Evolutionary conservation across 2,113 vertebrate genomes (phyloP).

Genomic region (Solea senegalensis): DNA sequence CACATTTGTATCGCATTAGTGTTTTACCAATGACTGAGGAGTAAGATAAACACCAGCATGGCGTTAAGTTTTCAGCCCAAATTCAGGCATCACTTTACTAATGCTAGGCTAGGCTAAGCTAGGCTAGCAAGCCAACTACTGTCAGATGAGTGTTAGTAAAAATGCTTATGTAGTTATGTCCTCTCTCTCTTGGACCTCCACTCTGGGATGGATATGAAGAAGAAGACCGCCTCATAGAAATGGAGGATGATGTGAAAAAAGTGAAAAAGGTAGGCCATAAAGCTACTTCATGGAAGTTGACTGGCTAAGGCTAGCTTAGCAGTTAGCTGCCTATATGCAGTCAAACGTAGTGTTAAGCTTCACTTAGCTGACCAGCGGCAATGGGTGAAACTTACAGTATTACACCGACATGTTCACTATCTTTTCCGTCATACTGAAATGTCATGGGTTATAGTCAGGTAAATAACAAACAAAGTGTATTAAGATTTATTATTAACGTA

Average conservation of each 20-base stretch:
- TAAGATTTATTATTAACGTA: no score
- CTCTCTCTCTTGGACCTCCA: constrained; percentile 32
- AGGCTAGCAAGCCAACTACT: constrained; percentile 36
- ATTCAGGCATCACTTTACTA: constrained; percentile 43
- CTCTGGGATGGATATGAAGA: constrained; percentile 70
- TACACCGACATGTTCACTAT: background rate
- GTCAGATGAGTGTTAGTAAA: constrained; percentile 43
- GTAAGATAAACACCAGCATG: constrained; percentile 24
- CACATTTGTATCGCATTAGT: background rate
- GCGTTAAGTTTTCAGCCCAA: constrained; percentile 33
- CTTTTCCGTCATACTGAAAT: background rate
- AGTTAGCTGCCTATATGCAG: constrained; percentile 7
- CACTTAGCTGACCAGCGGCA: background rate
- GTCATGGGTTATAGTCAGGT: no score
- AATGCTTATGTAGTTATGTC: constrained; percentile 47
- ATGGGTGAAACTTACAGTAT: background rate
- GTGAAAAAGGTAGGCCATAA: constrained; percentile 87
- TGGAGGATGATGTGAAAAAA: constrained; percentile 95
- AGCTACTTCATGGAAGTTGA: constrained; percentile 29
- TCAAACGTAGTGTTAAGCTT: constrained; percentile 6
- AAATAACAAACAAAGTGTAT: no score
- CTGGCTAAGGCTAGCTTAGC: constrained; percentile 26
- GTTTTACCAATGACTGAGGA: background rate
- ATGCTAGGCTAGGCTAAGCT: constrained; percentile 47
- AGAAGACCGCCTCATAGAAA: constrained; percentile 79